phyloP scores from a whole-genome alignment of 2,888 invertebrate species.

The Dasypolia templi region DNA sequence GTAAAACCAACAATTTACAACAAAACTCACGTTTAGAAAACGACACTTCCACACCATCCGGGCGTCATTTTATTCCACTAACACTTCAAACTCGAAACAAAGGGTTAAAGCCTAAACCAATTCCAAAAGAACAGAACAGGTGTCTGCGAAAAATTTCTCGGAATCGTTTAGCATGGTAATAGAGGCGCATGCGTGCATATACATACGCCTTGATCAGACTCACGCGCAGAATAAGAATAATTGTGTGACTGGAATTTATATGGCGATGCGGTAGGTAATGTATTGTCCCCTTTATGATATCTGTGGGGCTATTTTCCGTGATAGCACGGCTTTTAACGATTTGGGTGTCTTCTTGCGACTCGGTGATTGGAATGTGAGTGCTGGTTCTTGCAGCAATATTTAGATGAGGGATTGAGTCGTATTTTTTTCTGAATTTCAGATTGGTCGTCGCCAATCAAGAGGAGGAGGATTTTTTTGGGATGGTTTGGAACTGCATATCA shows the following conservation, averaged over 20 bases:
- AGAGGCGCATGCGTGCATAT: constrained; percentile 73
- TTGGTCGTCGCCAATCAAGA: too few relatives aligned
- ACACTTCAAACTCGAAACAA: constrained; percentile 43
- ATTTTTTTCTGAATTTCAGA: not conserved
- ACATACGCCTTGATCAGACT: constrained; percentile 74
- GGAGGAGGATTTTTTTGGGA: not conserved
- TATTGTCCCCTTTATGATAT: constrained; percentile 55
- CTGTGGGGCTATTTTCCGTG: constrained; percentile 47
- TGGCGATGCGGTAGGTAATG: constrained; percentile 75
- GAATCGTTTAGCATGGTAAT: constrained; percentile 85
- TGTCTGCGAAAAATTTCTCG: constrained; percentile 78
- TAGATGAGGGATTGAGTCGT: not conserved
- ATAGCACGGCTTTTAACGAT: constrained; percentile 26
- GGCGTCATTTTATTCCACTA: constrained; percentile 36
- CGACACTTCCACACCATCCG: constrained; percentile 32
- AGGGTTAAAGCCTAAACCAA: constrained; percentile 46
- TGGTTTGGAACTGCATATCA: not conserved
- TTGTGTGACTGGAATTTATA: constrained; percentile 77
- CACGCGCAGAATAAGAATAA: constrained; percentile 70
- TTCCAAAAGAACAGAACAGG: constrained; percentile 55
- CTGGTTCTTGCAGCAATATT: constrained; percentile 1
- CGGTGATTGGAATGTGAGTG: not conserved
- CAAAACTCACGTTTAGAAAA: constrained; percentile 16
- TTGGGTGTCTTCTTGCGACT: constrained; percentile 3
- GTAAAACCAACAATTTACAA: constrained; percentile 20